Evolutionary conservation across 2,888 invertebrate genomes (phyloP).

Genomic region (Eilema depressum): DNA sequence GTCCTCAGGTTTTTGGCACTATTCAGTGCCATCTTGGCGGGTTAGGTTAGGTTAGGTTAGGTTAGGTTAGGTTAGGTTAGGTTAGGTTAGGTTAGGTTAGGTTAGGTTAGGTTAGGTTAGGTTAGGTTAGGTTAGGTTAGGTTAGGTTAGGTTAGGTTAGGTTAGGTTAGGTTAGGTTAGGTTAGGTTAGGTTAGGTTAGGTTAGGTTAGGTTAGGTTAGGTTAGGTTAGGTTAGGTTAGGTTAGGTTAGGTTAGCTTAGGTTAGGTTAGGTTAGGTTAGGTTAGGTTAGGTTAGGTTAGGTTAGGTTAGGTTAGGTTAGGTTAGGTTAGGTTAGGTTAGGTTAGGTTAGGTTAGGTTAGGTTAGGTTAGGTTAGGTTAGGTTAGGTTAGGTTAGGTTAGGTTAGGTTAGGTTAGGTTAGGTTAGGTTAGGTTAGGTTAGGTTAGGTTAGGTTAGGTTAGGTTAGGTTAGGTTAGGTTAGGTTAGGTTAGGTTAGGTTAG

Average conservation of each 20-base stretch:
- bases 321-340: constrained; percentile 13
- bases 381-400: constrained; percentile 13
- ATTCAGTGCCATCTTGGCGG: too few relatives aligned
- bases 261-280: constrained; percentile 13
- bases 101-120: constrained; percentile 13
- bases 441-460: constrained; percentile 13
- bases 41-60: constrained; percentile 13
- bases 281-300: constrained; percentile 13
- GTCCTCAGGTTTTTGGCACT: too few relatives aligned
- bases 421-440: constrained; percentile 13
- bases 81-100: constrained; percentile 13
- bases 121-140: constrained; percentile 16
- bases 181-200: constrained; percentile 13
- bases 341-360: constrained; percentile 13
- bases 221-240: constrained; percentile 13
- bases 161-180: constrained; percentile 13
- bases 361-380: constrained; percentile 13
- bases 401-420: constrained; percentile 12
- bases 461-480: constrained; percentile 13
- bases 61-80: constrained; percentile 13
- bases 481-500: constrained; percentile 13
- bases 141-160: constrained; percentile 13
- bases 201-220: constrained; percentile 10
- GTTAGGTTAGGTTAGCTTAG: constrained; percentile 12
- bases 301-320: constrained; percentile 13